Conservation (phyloP, 2,113 vertebrate genomes). For the Beaufortia kweichowensis region DNA sequence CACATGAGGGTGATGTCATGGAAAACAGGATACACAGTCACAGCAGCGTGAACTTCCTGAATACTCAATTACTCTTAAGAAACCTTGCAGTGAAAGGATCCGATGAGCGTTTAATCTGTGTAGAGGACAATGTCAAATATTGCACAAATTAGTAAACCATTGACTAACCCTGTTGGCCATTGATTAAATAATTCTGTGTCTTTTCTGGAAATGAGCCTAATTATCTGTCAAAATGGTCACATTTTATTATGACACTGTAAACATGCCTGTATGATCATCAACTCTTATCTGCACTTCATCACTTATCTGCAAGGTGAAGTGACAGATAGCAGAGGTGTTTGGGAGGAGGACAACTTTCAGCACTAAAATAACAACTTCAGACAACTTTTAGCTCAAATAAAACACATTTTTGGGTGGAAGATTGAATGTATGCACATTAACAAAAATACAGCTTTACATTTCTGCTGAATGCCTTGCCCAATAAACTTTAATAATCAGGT, state of each 20-base stretch:
- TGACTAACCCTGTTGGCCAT: background rate
- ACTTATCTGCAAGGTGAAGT: conserved; percentile 24
- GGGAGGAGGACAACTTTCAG: too few relatives aligned
- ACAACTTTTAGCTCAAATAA: background rate
- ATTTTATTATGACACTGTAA: conserved; percentile 30
- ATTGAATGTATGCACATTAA: background rate
- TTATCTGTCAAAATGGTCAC: conserved; percentile 48
- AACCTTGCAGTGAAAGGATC: background rate
- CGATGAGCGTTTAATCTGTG: background rate
- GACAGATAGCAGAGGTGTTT: background rate
- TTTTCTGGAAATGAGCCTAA: background rate
- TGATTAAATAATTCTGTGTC: conserved; percentile 2
- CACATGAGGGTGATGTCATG: conserved; percentile 47
- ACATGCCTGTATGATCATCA: conserved; percentile 43
- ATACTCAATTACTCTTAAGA: conserved; percentile 28
- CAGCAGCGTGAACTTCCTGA: background rate
- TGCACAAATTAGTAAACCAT: conserved; percentile 15
- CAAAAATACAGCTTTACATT: too few relatives aligned
- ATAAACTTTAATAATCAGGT: too few relatives aligned
- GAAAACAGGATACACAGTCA: conserved; percentile 35
- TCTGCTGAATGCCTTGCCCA: too few relatives aligned
- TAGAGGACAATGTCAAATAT: background rate
- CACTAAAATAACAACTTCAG: too few relatives aligned
- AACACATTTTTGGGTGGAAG: background rate
- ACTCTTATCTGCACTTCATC: conserved; percentile 21